Base-by-base conservation (phyloP, 23 tunicate genomes). In the Trididemnum clinides region DNA sequence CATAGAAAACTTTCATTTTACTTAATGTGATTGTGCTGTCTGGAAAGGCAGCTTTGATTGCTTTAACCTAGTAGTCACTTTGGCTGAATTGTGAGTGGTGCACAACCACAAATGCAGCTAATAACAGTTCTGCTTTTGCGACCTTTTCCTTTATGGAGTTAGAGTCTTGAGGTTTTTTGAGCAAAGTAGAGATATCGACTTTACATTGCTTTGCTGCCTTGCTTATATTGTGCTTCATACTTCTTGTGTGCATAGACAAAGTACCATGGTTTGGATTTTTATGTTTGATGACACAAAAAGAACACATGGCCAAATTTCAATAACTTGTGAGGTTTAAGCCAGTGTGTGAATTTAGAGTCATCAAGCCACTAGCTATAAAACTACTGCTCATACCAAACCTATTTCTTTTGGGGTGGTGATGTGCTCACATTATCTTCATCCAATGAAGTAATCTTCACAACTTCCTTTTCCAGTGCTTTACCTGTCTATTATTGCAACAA, bases 71-170 rank as follows among this genome's bases (percentile, higher is more conserved):
- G 28, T 73, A 57, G 57, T 38, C 57, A 73, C 57, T 38, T 36
- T 36, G 80, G 25, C 27, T 36, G 57, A 73, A 73, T 10, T 54
- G 80, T 73, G 57, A 36, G 25, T 73, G 80, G 57, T 73, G 80
- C 57, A 36, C 80, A 73, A 57, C 80, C 54, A 73, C 19, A 26
- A 36, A 73, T 37, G 57, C 80, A 3, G 57, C 57, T 18, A 73
- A 38, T 30, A 73, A 73, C 57, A 73, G 57, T 38, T 73, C 57
- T 36, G 57, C 57, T 38, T 73, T 73, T 37, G 80, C 54, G 1
- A 38, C 57, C 28, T 73, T 69, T 69, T 69, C 75, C 3, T 69
- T 37, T 37, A 69, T 69, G 34, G 75, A 69, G 25, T 59, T 15
- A 20, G n/a, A 69, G 34, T 69, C 38, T 27, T 28, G 36, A 27